These are phyloP conservation scores for Nomada ruficornis DNA, from an alignment of 2,888 invertebrate species.

Conservation along the genomic window DNA sequence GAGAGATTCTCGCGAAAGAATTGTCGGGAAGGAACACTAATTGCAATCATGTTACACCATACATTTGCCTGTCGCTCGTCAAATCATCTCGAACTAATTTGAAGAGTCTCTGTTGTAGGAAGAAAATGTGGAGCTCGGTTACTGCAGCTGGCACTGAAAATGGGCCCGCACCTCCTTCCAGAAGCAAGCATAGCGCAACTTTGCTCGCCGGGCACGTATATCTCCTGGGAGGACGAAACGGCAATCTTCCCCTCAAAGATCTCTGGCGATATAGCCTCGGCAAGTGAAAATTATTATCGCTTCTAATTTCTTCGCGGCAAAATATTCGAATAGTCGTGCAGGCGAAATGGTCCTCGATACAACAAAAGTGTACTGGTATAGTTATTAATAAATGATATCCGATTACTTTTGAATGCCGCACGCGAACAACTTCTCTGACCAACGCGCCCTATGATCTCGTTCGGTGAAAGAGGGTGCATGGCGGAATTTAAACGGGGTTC, in stretches of 20 bases:
- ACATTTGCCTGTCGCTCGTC: too few species aligned
- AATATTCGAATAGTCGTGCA: not conserved
- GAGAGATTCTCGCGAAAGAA: too few species aligned
- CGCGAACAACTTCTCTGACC: constrained; percentile 66
- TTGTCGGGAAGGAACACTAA: too few species aligned
- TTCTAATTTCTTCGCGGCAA: constrained; percentile 10
- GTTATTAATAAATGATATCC: constrained; percentile 57
- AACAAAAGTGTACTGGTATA: constrained; percentile 31
- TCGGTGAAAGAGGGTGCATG: constrained; percentile 65
- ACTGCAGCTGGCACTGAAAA: constrained; percentile 85
- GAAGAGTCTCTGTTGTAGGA: constrained; percentile 56
- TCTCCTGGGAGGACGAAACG: constrained; percentile 93
- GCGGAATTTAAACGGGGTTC: constrained; percentile 77
- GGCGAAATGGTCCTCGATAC: constrained; percentile 59
- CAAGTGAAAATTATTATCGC: constrained; percentile 80
- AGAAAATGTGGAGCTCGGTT: constrained; percentile 87
- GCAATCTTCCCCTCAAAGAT: constrained; percentile 92
- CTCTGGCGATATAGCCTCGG: constrained; percentile 93
- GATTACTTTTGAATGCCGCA: constrained; percentile 31
- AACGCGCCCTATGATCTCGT: constrained; percentile 60
- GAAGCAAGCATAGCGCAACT: constrained; percentile 93
- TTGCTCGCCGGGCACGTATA: constrained; percentile 91
- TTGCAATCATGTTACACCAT: too few species aligned
- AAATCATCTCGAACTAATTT: not conserved
- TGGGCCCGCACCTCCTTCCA: constrained; percentile 87